Evolutionary conservation across 2,888 invertebrate species (phyloP).

Genomic region (Archaeoteleia sp.): DNA sequence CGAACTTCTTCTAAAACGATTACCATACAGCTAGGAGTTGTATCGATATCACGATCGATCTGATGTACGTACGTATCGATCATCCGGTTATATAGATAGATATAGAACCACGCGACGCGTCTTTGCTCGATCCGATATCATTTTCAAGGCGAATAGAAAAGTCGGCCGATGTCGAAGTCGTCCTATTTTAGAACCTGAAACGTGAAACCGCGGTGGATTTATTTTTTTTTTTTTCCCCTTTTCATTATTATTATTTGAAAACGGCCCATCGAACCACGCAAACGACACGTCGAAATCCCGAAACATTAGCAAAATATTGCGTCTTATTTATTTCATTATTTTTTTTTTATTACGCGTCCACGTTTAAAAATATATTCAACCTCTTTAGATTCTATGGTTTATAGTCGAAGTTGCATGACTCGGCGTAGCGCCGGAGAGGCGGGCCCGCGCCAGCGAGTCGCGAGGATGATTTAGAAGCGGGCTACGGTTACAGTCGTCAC

Average conservation of each 20-base stretch:
- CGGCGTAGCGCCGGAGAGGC: constrained; percentile 56
- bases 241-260: background rate
- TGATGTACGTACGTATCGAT: constrained; percentile 73
- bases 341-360: constrained; percentile 62
- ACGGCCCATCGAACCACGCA: constrained; percentile 11
- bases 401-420: constrained; percentile 66
- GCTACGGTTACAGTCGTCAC: constrained; percentile 20
- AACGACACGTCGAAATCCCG: constrained; percentile 50
- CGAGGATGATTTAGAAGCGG: constrained; percentile 33
- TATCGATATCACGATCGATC: constrained; percentile 72
- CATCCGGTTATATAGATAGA: constrained; percentile 55
- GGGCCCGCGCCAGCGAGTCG: too few relatives aligned
- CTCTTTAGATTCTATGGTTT: constrained; percentile 71
- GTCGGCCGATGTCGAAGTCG: background rate
- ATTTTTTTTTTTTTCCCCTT: constrained; percentile 2
- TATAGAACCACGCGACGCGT: constrained; percentile 42
- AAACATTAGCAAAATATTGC: constrained; percentile 72
- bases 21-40: constrained; percentile 70
- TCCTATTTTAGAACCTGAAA: background rate
- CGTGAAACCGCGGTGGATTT: background rate
- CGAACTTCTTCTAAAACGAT: constrained; percentile 63
- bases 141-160: constrained; percentile 11
- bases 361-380: constrained; percentile 73
- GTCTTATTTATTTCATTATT: constrained; percentile 40
- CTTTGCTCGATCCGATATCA: constrained; percentile 39